Base-by-base conservation (phyloP, 2,113 vertebrate genomes). In the Stegastes partitus region DNA sequence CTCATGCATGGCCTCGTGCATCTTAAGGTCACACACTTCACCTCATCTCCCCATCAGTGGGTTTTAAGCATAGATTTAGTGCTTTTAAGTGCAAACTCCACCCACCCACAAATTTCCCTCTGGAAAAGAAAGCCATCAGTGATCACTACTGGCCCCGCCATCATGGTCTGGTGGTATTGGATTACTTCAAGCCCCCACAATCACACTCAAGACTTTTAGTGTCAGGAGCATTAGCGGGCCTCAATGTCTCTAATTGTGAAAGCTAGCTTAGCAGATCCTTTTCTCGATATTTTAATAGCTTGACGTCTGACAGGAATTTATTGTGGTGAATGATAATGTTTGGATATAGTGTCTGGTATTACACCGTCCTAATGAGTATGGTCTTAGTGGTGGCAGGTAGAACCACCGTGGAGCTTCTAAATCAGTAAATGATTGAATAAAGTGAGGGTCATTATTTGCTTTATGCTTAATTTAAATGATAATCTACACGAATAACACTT, bases 51-150 rank as follows among this genome's bases (percentile, higher is more conserved):
- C 90, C 82, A 86, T 86, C 85, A 75, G 58, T 77, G 84, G 85
- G 73, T 81, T 85, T 81, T 68, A 45, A 74, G 73, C 74, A 63
- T 64, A 42, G 76, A 67, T 86, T 77, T 63, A 79, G 86, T 87
- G 91, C 82, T 86, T 92, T 80, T 87, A 86, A 88, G 81, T 82
- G 66, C 78, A 84, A 86, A 86, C 74, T 84, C 37, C 61, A 77
- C 53, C 78, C 45, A 21, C 57, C 79, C 80, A 66, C 81, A 81
- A 59, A 31, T 67, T 73, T 81, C 82, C 84, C 75, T 72, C 26
- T 68, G 84, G 86, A 77, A 83, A 68, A 70, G 45, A 71, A 79
- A 86, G 77, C 82, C 82, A 88, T 91, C 89, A 88, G 76, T 86
- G 87, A 68, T 83, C 42, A 70, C 73, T 59, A 47, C 57, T 79